Percentiles rank a stretch among this genome's conserved stretches.
phyloP scores from a whole-genome alignment of 1,140 invertebrate species.

The Macrobrachium nipponense region DNA sequence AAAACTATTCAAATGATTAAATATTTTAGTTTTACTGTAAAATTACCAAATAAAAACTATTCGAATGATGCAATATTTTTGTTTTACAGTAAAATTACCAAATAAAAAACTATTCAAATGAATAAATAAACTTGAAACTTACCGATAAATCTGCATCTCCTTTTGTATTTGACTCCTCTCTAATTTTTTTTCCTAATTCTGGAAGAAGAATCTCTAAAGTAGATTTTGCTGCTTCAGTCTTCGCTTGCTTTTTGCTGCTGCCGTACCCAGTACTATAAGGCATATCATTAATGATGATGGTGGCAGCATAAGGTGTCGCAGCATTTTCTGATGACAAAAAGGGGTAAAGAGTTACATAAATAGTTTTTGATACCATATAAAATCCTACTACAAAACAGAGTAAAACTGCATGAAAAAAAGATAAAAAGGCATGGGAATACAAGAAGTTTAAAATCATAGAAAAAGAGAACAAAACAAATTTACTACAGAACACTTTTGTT shows the following conservation, averaged over 20 bases:
- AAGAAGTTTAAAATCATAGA: too few relatives aligned
- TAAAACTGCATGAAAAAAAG: not conserved
- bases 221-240: constrained; percentile 88
- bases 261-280: constrained; percentile 93
- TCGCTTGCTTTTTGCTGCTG: constrained; percentile 94
- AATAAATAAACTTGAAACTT: constrained; percentile 62
- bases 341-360: not conserved
- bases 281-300: constrained; percentile 90
- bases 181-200: constrained; percentile 82
- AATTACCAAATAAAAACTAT: too few relatives aligned
- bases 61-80: too few relatives aligned
- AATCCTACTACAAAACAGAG: not conserved
- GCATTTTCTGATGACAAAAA: constrained; percentile 81
- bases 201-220: constrained; percentile 94
- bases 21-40: too few relatives aligned
- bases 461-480: too few relatives aligned
- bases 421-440: not conserved
- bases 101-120: constrained; percentile 41
- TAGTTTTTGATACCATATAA: too few relatives aligned
- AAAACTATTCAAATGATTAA: too few relatives aligned
- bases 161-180: constrained; percentile 66
- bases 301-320: constrained; percentile 91
- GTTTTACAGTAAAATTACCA: constrained; percentile 38
- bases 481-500: not conserved
- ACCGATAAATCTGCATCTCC: constrained; percentile 77